Base-by-base conservation (phyloP, 2,113 vertebrate genomes). In the Ophthalmotilapia sp. region DNA sequence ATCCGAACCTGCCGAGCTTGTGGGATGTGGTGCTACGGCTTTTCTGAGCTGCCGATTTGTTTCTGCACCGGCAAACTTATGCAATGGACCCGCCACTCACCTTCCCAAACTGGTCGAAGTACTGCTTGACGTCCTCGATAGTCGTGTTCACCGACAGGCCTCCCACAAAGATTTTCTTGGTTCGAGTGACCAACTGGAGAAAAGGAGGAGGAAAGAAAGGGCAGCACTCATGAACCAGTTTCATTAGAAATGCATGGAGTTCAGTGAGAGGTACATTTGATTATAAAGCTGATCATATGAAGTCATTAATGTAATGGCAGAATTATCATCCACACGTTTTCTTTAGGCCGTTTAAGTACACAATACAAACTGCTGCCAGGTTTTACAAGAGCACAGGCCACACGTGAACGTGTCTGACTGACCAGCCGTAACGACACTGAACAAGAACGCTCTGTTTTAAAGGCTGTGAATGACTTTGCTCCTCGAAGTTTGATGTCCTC, bases 111-210 rank as follows among this genome's bases (percentile, higher is more conserved):
- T 99, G 99, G 94, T 99, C 99, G 1, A 99, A 99, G 94, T 99
- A 99, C 17, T 99, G 98, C 93, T 99, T 99, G 91, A 99, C 99
- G 38, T 99, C 99, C 86, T 99, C 99, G 92, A 99, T 98, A 5
- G 98, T 99, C 80, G 99, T 99, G 96, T 98, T 99, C 94, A 99
- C 99, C 0, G 99, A 99, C 87, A 99, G 96, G 84, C 99, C 99
- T 86, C 99, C 99, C 26, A 99, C 98, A 95, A 99, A 99, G 96
- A 99, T 99, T 97, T 99, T 99, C 98, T 99, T 99, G 88, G 99
- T 99, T 94, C 99, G 97, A 91, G 99, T 99, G 97, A 99, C 99
- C 96, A 99, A 97, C 99, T 99, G 97, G 26, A 77, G 6, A 77
- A 49, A 83, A 95, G 94, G 86, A 86, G 56, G 91, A 85, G 54